Percentiles rank a stretch among this genome's conserved stretches.
Conservation (phyloP, 2,113 vertebrate genomes). For the Engystomops pustulosus region DNA sequence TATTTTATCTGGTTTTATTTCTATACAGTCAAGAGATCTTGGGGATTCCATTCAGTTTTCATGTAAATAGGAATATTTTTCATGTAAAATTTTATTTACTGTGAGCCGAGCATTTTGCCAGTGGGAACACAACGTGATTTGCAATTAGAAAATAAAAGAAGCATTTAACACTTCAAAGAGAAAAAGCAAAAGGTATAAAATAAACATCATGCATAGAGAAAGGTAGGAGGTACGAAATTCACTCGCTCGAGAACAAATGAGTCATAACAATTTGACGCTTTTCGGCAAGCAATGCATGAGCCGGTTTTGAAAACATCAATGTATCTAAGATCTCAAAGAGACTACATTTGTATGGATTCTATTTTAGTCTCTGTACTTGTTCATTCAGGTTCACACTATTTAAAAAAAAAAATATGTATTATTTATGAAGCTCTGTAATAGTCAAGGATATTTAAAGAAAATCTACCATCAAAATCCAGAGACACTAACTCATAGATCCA, state of each 20-base stretch:
- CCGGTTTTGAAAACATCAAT: background rate
- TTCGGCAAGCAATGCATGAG: background rate
- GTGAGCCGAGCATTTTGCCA: background rate
- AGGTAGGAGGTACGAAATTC: background rate
- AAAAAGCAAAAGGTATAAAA: background rate
- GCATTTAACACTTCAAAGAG: background rate
- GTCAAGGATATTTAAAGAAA: no score
- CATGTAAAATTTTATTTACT: background rate
- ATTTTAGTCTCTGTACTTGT: background rate
- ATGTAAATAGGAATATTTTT: background rate
- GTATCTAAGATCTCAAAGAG: background rate
- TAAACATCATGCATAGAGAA: background rate
- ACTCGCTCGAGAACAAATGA: constrained; percentile 28
- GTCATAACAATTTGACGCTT: background rate
- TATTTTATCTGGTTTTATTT: background rate
- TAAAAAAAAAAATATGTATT: no score
- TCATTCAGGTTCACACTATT: no score
- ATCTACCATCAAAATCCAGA: no score
- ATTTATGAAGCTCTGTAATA: no score
- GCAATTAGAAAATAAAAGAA: constrained; percentile 31
- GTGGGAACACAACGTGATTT: background rate
- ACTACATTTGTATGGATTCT: background rate
- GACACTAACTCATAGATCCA: no score
- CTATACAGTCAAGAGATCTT: background rate
- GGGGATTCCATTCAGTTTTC: background rate